phyloP scores from a whole-genome alignment of 2,797 vertebrate genomes.

The Tolypeutes matacus region DNA sequence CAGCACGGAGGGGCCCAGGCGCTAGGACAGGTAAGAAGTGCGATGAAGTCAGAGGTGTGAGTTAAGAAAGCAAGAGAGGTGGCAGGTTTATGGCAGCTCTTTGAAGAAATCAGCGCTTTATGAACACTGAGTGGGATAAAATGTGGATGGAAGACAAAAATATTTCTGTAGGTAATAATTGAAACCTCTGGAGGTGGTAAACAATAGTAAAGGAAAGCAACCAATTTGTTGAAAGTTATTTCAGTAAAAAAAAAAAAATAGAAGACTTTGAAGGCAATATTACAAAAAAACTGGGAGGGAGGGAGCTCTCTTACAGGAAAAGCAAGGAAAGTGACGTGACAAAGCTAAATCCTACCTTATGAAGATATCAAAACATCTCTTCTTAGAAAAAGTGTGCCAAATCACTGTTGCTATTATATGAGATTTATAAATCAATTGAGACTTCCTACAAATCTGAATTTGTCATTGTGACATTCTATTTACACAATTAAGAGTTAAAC shows the following conservation, averaged over 20 bases:
- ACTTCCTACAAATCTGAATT: not conserved
- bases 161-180: conserved; percentile 16
- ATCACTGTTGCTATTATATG: not conserved
- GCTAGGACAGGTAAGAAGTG: not conserved
- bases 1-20: too few relatives aligned
- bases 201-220: not conserved
- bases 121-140: not conserved
- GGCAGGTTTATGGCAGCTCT: not conserved
- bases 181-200: not conserved
- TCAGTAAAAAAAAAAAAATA: conserved; percentile 23
- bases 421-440: not conserved
- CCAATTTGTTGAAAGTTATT: not conserved
- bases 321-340: not conserved
- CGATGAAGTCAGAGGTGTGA: not conserved
- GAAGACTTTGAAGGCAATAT: not conserved
- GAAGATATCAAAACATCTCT: not conserved
- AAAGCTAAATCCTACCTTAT: not conserved
- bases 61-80: not conserved
- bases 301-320: not conserved
- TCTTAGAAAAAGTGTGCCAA: not conserved
- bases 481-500: not conserved
- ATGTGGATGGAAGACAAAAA: not conserved
- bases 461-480: not conserved
- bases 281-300: not conserved
- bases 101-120: not conserved